A percentile compares a stretch with the other conserved stretches of the same genome.
These are phyloP conservation scores for Heterodera filipjevi DNA, from an alignment of 2,888 invertebrate genomes.

Conservation along the genomic window DNA sequence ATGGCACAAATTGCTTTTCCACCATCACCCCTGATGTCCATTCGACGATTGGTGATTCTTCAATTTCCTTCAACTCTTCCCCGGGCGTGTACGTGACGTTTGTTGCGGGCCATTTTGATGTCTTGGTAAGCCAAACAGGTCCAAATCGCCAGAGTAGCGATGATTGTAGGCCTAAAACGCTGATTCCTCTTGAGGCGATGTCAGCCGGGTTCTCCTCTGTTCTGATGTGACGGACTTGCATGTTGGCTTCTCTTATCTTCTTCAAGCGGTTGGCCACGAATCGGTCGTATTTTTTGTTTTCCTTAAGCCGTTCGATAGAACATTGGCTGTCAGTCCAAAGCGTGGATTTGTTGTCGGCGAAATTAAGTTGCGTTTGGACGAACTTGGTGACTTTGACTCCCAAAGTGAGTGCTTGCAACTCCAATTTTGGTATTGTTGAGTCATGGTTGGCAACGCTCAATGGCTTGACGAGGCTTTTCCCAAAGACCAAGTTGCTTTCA, in stretches of 20 bases:
- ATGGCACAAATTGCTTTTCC: not conserved
- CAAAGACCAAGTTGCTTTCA: not conserved
- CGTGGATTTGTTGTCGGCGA: not conserved
- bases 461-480: not conserved
- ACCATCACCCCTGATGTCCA: not conserved
- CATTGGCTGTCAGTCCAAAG: not conserved
- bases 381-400: not conserved
- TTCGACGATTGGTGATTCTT: not conserved
- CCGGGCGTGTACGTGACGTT: not conserved
- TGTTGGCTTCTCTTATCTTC: not conserved
- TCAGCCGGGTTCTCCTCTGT: not conserved
- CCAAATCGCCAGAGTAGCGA: not conserved
- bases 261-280: not conserved
- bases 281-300: not conserved
- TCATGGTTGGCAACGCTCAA: not conserved
- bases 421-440: not conserved
- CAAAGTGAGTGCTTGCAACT: not conserved
- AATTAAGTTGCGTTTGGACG: not conserved
- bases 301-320: not conserved
- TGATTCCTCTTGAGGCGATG: not conserved
- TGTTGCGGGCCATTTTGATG: not conserved
- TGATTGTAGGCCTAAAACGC: accelerated
- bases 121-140: not conserved
- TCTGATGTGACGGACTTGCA: not conserved
- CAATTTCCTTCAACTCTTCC: not conserved